phyloP scores from a whole-genome alignment of 1,140 invertebrate species.

The Manduca sexta region DNA sequence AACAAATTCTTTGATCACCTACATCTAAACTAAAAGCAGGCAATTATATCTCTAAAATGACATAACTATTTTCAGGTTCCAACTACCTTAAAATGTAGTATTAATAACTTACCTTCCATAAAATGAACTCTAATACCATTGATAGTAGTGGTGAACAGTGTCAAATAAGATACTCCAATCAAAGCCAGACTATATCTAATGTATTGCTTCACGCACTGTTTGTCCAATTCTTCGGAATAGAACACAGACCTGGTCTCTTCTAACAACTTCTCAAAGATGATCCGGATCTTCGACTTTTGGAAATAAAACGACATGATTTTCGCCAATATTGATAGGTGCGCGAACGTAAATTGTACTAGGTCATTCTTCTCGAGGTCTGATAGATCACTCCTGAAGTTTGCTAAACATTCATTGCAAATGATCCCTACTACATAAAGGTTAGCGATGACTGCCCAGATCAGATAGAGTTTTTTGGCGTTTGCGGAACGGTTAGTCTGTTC shows the following conservation, averaged over 20 bases:
- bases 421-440: constrained; percentile 23
- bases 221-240: constrained; percentile 17
- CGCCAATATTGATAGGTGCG: constrained; percentile 16
- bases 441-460: constrained; percentile 18
- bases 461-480: constrained; percentile 13
- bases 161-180: constrained; percentile 8
- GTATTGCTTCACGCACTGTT: constrained; percentile 15
- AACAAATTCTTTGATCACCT: no score
- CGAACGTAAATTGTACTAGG: constrained; percentile 27
- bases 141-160: constrained; percentile 12
- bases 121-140: constrained; percentile 22
- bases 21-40: no score
- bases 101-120: constrained; percentile 30
- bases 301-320: constrained; percentile 27
- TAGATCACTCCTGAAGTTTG: constrained; percentile 23
- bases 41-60: no score
- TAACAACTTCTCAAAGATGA: constrained; percentile 20
- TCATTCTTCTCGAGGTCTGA: constrained; percentile 31
- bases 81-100: no score
- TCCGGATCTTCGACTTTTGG: constrained; percentile 16
- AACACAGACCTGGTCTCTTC: constrained; percentile 19
- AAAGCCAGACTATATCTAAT: constrained; percentile 17
- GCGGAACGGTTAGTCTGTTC: constrained; percentile 13
- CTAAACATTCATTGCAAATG: constrained; percentile 22
- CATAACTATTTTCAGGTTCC: no score